Evolutionary conservation across 1,140 invertebrate species (phyloP).

Genomic region (Magallana angulata): DNA sequence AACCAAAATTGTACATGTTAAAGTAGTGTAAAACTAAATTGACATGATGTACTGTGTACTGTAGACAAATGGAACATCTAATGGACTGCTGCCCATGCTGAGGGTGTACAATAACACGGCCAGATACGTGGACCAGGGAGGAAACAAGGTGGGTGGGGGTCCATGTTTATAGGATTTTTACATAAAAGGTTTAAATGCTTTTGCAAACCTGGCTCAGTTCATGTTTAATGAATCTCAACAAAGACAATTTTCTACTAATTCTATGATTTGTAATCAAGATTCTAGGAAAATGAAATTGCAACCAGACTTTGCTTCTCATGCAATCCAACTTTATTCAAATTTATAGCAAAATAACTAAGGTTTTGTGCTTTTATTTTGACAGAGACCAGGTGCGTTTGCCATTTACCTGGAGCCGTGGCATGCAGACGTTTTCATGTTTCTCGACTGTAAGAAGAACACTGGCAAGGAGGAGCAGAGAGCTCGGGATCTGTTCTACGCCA

Average conservation of each 20-base stretch:
- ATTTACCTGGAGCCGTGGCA: slow-evolving; percentile 99
- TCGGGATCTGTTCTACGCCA: slow-evolving; percentile 97
- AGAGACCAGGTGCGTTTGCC: slow-evolving; percentile 98
- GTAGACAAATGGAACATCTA: slow-evolving; percentile 94
- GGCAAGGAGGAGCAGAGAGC: slow-evolving; percentile 82
- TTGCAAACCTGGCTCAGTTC: no score
- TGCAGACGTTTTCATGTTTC: slow-evolving; percentile 96
- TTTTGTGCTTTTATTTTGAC: slow-evolving; percentile 50
- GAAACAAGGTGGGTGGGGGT: slow-evolving; percentile 87
- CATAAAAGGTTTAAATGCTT: no score
- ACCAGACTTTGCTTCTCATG: not conserved
- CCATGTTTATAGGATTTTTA: not conserved
- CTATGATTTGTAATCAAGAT: not conserved
- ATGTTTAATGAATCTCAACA: no score
- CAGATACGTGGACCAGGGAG: slow-evolving; percentile 98
- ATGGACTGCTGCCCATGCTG: slow-evolving; percentile 98
- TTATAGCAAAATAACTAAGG: no score
- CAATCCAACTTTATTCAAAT: no score
- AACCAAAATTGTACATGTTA: no score
- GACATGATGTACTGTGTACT: slow-evolving; percentile 52
- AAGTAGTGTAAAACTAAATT: no score
- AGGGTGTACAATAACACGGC: slow-evolving; percentile 97
- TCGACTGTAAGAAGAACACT: slow-evolving; percentile 95
- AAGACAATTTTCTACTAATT: no score
- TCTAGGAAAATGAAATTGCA: not conserved